Base-by-base conservation (phyloP, 2,888 invertebrate genomes). In the Podotricha telesiphe region DNA sequence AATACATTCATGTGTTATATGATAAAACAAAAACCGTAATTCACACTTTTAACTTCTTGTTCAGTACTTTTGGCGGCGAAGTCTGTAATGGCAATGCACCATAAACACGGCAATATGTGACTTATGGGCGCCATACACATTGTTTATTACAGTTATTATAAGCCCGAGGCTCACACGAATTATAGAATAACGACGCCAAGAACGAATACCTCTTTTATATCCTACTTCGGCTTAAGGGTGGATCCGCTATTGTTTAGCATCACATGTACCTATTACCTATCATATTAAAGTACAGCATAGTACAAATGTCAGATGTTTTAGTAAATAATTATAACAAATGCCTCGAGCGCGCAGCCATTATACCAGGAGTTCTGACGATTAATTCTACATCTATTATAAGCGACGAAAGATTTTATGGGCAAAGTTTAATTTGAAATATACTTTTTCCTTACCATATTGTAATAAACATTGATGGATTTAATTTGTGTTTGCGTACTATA, bases 131-230 rank as follows among this genome's bases (percentile, higher is more conserved):
- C 75, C 71, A 74, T 78, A 80, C 77, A 76, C 77, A 77, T 80
- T 81, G 74, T 79, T 88, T 87, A 89, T 89, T 86, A 89, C 88
- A 82, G 88, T 88, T 86, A 90, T 90, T 90, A 89, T 75, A 68
- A 70, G 85, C 87, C 80, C 68, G 75, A 75, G 82, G 87, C 84
- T 69, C 72, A 77, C 82, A 80, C 84, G 84, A 86, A 86, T 86
- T 86, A 84, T 82, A 83, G 82, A 84, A 86, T 78, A 81, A 79
- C 78, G 73, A 75, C 76, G 76, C 64, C 72, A 69, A 65, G 73
- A 72, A 74, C 69, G 69, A 76, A 75, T 75, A 70, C 67, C 74
- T 76, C 77, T 80, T 80, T 80, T 79, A 79, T 78, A 76, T 73
- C 71, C 63, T 69, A 74, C 73, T 73, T 72, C 75, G 75, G 78